Evolutionary conservation across 2,113 vertebrate species (phyloP).

Genomic region (Heteronetta atricapilla): DNA sequence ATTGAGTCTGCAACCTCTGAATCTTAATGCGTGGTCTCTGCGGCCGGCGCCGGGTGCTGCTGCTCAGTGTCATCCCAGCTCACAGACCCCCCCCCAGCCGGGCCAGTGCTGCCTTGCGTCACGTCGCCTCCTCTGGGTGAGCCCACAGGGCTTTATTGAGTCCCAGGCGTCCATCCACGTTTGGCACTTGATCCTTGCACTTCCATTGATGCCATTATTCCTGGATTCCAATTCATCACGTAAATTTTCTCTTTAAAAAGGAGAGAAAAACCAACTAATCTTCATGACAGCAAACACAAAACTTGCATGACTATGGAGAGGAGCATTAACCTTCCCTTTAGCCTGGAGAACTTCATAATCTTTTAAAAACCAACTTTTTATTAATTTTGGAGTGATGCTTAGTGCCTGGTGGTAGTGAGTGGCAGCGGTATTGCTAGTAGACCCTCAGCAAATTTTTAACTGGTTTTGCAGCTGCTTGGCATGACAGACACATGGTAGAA

Average conservation of each 20-base stretch:
- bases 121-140: neutral
- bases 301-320: neutral
- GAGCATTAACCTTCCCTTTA: slow-evolving; percentile 16
- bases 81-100: no score
- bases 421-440: neutral
- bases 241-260: neutral
- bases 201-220: neutral
- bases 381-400: slow-evolving; percentile 26
- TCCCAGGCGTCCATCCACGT: neutral
- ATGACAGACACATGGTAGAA: no score
- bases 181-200: neutral
- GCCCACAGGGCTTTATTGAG: neutral
- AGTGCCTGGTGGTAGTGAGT: neutral
- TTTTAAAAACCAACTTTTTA: slow-evolving; percentile 10
- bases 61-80: neutral
- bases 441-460: neutral
- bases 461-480: neutral
- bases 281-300: neutral
- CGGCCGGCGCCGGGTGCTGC: rapidly evolving
- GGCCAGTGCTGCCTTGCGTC: no score
- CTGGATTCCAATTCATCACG: neutral
- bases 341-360: neutral
- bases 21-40: neutral
- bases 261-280: neutral
- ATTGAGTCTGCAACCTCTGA: rapidly evolving